A percentile compares a stretch with the other conserved stretches of the same genome.
phyloP scores from a whole-genome alignment of 35 echinoderm and acorn worm species.

The Heliocidaris erythrogramma region DNA sequence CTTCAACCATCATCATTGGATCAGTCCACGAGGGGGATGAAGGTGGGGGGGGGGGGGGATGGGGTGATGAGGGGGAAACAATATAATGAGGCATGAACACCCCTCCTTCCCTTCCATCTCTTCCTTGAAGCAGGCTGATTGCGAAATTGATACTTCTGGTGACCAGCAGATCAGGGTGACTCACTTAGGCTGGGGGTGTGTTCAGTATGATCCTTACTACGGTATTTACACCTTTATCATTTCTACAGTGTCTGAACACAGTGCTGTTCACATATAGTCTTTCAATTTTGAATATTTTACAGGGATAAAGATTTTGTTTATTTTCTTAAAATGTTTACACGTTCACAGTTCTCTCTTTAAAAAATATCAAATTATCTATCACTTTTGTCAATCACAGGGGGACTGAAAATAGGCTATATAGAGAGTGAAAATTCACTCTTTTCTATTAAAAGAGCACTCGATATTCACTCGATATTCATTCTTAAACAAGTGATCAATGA shows the following conservation, averaged over 20 bases:
- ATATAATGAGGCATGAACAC: constrained; percentile 17
- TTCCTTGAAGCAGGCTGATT: neutral
- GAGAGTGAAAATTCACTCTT: too few species aligned
- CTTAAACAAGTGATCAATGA: too few species aligned
- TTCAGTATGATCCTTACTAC: neutral
- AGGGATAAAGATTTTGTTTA: too few species aligned
- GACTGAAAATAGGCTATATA: too few species aligned
- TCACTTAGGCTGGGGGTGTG: neutral
- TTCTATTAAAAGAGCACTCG: too few species aligned
- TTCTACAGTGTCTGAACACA: neutral
- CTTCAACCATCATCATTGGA: neutral
- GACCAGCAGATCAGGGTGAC: neutral
- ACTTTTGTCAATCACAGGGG: too few species aligned
- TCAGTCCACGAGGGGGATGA: neutral
- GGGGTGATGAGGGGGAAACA: neutral
- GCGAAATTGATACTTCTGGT: constrained; percentile 38
- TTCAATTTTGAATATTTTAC: too few species aligned
- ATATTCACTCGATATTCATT: too few species aligned
- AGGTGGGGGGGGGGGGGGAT: neutral
- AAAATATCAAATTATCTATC: too few species aligned
- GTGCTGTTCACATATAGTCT: neutral
- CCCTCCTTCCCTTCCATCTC: neutral
- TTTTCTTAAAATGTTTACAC: too few species aligned
- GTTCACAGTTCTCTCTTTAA: too few species aligned
- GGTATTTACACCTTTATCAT: neutral